Evolutionary conservation across 2,797 vertebrate species (phyloP).

Genomic region (Parotocinclus haroldoi): DNA sequence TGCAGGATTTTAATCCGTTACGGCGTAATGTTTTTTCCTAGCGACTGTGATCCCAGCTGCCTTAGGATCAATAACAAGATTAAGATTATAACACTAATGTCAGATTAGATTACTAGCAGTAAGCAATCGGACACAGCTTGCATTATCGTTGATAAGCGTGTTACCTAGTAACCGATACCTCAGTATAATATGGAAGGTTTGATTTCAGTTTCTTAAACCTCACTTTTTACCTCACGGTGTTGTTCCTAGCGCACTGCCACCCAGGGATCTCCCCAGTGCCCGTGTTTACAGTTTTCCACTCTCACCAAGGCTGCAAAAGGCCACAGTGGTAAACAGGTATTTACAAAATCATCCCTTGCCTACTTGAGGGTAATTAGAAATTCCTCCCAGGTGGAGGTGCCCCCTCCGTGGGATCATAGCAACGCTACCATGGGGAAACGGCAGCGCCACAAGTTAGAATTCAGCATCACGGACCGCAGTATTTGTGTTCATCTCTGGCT

Average conservation of each 20-base stretch:
- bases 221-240: not conserved
- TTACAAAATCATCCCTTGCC: constrained; percentile 79
- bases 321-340: constrained; percentile 71
- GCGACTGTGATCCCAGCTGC: too few species aligned
- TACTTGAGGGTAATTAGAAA: constrained; percentile 69
- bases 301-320: constrained; percentile 47
- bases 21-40: too few species aligned
- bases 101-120: too few species aligned
- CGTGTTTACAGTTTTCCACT: constrained; percentile 41
- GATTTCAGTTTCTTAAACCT: too few species aligned
- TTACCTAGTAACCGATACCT: too few species aligned
- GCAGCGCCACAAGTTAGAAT: constrained; percentile 60
- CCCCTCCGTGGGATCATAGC: constrained; percentile 55
- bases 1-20: too few species aligned
- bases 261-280: constrained; percentile 22
- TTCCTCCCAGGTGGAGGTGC: constrained; percentile 54
- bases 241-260: not conserved
- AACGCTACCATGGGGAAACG: constrained; percentile 43
- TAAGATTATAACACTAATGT: too few species aligned
- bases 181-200: too few species aligned
- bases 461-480: constrained; percentile 28
- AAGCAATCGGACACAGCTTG: too few species aligned
- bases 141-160: too few species aligned
- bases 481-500: not conserved
- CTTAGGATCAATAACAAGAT: too few species aligned